Conservation (phyloP, 2,888 invertebrate species). For the Metellina segmentata region DNA sequence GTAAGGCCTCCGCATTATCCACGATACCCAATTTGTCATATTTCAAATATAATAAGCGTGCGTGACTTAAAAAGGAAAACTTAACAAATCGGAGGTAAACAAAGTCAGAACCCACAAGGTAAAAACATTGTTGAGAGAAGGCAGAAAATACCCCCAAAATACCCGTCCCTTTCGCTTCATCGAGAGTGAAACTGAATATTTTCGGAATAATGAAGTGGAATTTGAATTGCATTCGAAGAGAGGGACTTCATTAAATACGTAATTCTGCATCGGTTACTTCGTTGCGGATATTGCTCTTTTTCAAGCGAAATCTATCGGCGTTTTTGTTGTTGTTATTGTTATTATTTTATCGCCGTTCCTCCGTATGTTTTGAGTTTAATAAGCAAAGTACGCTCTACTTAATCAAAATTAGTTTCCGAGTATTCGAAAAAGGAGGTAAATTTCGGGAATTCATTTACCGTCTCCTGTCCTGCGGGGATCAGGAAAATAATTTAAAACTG, state of each 20-base stretch:
- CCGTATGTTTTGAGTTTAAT: conserved; percentile 2
- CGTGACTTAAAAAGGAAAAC: neutral
- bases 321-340: neutral
- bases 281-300: neutral
- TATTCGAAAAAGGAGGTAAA: neutral
- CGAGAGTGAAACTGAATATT: neutral
- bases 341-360: neutral
- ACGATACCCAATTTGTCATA: neutral
- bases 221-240: neutral
- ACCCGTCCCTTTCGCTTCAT: neutral
- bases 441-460: neutral
- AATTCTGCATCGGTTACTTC: neutral
- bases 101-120: neutral
- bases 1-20: neutral
- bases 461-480: neutral
- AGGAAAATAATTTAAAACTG: conserved; percentile 23
- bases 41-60: neutral
- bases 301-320: neutral
- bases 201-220: neutral
- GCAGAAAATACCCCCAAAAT: neutral
- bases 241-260: neutral
- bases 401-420: conserved; percentile 26
- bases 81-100: neutral
- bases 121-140: neutral
- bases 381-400: conserved; percentile 8